Percentiles rank a stretch among this genome's conserved stretches.
phyloP scores from a whole-genome alignment of 2,888 invertebrate species.

The Chloromyia formosa region DNA sequence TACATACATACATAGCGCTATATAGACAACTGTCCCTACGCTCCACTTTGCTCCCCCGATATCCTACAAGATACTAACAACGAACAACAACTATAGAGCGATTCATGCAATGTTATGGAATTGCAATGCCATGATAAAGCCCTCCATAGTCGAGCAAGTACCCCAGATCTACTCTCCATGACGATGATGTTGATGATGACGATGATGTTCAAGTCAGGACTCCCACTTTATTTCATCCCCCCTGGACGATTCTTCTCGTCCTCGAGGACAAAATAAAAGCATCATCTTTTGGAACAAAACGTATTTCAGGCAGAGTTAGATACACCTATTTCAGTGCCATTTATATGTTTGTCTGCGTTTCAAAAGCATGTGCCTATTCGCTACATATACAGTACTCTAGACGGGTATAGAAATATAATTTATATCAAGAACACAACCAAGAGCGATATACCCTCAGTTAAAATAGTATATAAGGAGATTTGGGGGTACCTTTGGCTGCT shows the following conservation, averaged over 20 bases:
- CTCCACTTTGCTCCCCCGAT: background rate
- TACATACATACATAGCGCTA: background rate
- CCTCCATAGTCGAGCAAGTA: conserved; percentile 4
- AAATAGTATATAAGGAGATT: conserved; percentile 46
- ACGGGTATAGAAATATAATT: conserved; percentile 6
- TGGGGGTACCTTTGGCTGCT: conserved; percentile 11
- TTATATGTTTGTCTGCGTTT: conserved; percentile 40
- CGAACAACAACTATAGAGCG: conserved; percentile 21
- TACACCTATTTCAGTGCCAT: conserved; percentile 44
- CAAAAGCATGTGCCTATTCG: conserved; percentile 19
- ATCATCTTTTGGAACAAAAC: conserved; percentile 33
- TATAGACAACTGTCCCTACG: background rate
- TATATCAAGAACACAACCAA: conserved; percentile 45
- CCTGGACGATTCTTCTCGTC: background rate
- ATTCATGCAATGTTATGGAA: conserved; percentile 26
- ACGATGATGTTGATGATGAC: too few relatives aligned
- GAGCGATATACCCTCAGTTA: conserved; percentile 46
- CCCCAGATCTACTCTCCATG: conserved; percentile 14
- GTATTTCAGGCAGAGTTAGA: conserved; percentile 7
- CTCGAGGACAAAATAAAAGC: conserved; percentile 39
- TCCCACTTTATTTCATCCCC: conserved; percentile 11
- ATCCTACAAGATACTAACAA: conserved; percentile 37
- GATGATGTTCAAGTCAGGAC: background rate
- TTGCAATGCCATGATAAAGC: conserved; percentile 36
- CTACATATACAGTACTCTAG: too few relatives aligned